Percentiles rank a stretch among this genome's conserved stretches.
Conservation (phyloP, 64 coral and sea anemone species). For the Astreopora myriophthalma region DNA sequence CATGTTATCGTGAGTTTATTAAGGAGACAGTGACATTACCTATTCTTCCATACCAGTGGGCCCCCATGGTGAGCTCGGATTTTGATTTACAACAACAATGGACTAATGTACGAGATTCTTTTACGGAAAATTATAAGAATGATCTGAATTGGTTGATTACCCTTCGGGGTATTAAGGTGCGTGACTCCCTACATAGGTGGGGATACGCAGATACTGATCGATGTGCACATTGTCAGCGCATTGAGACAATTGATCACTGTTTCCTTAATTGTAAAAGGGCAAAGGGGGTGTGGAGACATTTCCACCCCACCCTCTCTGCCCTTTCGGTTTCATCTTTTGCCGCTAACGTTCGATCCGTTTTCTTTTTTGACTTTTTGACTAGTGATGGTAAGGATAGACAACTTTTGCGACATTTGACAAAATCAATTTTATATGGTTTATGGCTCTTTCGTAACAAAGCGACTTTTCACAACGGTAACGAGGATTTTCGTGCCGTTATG, state of each 20-base stretch:
- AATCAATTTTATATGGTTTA: background rate
- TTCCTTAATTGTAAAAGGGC: background rate
- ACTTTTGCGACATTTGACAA: background rate
- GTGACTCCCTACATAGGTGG: background rate
- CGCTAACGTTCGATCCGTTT: background rate
- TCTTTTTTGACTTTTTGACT: background rate
- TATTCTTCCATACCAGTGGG: background rate
- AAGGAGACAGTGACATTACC: background rate
- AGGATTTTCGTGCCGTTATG: background rate
- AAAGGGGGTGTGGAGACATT: background rate
- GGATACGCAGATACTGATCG: background rate
- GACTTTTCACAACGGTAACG: slow-evolving; percentile 10
- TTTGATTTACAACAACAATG: background rate
- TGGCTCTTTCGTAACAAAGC: background rate
- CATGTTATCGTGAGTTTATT: background rate
- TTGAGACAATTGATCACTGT: slow-evolving; percentile 10
- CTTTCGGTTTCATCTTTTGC: background rate
- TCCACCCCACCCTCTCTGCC: background rate
- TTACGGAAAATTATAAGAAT: slow-evolving; percentile 6
- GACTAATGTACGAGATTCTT: background rate
- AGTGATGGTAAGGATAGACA: too few relatives aligned
- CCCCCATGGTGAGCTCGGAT: background rate
- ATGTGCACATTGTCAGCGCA: background rate
- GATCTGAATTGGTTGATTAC: slow-evolving; percentile 9
- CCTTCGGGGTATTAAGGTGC: background rate